These are phyloP conservation scores for Poecilia gillii DNA, from an alignment of 2,797 vertebrate genomes.

Conservation along the genomic window DNA sequence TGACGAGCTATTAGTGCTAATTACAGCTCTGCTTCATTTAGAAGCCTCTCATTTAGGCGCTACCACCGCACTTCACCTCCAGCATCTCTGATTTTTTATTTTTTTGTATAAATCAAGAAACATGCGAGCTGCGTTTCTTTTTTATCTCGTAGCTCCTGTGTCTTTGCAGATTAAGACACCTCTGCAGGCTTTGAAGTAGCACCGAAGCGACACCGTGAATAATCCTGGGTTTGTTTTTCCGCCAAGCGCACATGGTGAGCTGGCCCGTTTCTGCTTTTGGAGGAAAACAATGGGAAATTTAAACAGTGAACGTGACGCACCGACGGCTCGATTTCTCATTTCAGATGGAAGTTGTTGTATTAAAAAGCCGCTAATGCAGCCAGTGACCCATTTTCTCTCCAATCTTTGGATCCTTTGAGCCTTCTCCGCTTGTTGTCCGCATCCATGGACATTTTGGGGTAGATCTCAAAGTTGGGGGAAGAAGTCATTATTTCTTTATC, in stretches of 20 bases:
- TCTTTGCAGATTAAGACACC: constrained; percentile 68
- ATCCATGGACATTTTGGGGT: constrained; percentile 33
- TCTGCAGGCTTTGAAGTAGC: constrained; percentile 60
- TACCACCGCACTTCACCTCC: constrained; percentile 70
- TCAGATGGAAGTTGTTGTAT: constrained; percentile 50
- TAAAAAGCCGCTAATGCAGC: constrained; percentile 63
- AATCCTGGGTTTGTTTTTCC: constrained; percentile 47
- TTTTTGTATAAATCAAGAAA: constrained; percentile 50
- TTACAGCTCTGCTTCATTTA: constrained; percentile 80
- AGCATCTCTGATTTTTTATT: constrained; percentile 53
- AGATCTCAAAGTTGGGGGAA: constrained; percentile 59
- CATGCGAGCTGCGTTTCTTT: constrained; percentile 35
- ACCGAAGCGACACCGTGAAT: constrained; percentile 44
- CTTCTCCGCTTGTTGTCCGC: constrained; percentile 50
- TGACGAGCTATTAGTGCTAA: constrained; percentile 81
- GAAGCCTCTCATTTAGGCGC: constrained; percentile 75
- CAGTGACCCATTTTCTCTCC: constrained; percentile 69
- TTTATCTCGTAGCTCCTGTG: constrained; percentile 42
- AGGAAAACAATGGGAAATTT: constrained; percentile 56
- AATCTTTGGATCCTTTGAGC: constrained; percentile 51
- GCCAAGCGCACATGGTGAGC: constrained; percentile 40
- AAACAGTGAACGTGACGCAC: constrained; percentile 29
- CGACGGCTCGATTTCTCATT: constrained; percentile 55
- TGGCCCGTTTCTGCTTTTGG: constrained; percentile 34
- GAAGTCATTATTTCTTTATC: constrained; percentile 71